Evolutionary conservation across 2,797 vertebrate species (phyloP).

Genomic region (Lagodon rhomboides): DNA sequence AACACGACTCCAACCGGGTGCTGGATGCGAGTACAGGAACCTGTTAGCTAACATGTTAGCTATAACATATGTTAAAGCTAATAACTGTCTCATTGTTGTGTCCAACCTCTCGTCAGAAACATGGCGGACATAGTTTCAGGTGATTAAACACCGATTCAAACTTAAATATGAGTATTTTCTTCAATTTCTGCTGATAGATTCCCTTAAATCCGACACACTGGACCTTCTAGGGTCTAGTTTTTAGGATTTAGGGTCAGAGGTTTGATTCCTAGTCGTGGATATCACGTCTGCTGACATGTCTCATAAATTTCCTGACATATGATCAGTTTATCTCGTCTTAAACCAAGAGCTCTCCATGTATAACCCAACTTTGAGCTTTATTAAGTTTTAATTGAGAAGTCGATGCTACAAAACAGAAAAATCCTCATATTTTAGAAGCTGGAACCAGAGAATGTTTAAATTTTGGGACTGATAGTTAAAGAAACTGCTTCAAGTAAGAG

Average conservation of each 20-base stretch:
- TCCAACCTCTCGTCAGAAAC: neutral
- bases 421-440: neutral
- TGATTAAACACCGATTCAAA: no score
- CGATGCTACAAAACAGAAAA: neutral
- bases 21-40: neutral
- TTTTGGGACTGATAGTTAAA: no score
- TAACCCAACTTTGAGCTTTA: neutral
- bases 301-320: neutral
- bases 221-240: neutral
- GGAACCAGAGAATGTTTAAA: neutral
- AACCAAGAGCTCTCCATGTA: neutral
- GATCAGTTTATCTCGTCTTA: neutral
- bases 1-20: conserved; percentile 11
- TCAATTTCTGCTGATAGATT: no score
- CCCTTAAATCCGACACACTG: no score
- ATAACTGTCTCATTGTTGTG: neutral
- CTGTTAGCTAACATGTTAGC: neutral
- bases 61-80: neutral
- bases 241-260: neutral
- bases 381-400: neutral
- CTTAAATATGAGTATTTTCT: no score
- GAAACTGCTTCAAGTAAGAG: no score
- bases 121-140: no score
- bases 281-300: conserved; percentile 73
- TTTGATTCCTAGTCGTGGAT: conserved; percentile 10